phyloP scores from a whole-genome alignment of 2,888 invertebrate genomes.

The Atrina japonica region DNA sequence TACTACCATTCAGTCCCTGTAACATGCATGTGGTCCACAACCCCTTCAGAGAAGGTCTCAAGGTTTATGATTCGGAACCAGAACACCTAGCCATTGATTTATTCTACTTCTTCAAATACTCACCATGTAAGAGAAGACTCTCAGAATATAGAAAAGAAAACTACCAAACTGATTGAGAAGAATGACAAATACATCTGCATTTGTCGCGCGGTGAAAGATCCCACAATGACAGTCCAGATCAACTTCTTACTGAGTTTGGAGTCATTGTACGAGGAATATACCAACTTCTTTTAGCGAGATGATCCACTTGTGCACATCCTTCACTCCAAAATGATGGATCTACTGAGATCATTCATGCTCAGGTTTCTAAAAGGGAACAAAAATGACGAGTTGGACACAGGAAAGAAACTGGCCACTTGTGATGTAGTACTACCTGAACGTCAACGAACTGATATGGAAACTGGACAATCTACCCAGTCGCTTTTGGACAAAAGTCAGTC shows the following conservation, averaged over 20 bases:
- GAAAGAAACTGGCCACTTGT: conserved; percentile 26
- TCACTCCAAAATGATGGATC: conserved; percentile 40
- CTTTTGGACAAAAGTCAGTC: conserved; percentile 35
- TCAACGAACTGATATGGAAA: conserved; percentile 38
- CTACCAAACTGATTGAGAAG: conserved; percentile 34
- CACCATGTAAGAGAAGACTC: conserved; percentile 44
- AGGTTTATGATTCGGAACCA: conserved; percentile 26
- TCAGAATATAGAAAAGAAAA: conserved; percentile 25
- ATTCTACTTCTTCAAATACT: conserved; percentile 50
- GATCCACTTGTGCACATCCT: conserved; percentile 47
- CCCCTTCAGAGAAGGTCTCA: conserved; percentile 44
- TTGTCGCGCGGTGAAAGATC: conserved; percentile 42
- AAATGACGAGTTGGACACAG: conserved; percentile 30
- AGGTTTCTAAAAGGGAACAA: conserved; percentile 38
- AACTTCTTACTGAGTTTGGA: conserved; percentile 39
- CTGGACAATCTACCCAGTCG: conserved; percentile 41
- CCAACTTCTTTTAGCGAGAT: conserved; percentile 41
- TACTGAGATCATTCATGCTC: conserved; percentile 43
- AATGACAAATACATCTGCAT: conserved; percentile 41
- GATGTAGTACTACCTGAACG: conserved; percentile 32
- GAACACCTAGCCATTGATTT: conserved; percentile 49
- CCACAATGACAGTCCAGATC: conserved; percentile 39
- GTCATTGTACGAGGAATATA: conserved; percentile 40
- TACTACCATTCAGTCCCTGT: conserved; percentile 48
- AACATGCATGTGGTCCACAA: conserved; percentile 50